Percentiles rank a stretch among this genome's conserved stretches.
phyloP scores from a whole-genome alignment of 92 coral and sea anemone species.

The Montipora capitata region DNA sequence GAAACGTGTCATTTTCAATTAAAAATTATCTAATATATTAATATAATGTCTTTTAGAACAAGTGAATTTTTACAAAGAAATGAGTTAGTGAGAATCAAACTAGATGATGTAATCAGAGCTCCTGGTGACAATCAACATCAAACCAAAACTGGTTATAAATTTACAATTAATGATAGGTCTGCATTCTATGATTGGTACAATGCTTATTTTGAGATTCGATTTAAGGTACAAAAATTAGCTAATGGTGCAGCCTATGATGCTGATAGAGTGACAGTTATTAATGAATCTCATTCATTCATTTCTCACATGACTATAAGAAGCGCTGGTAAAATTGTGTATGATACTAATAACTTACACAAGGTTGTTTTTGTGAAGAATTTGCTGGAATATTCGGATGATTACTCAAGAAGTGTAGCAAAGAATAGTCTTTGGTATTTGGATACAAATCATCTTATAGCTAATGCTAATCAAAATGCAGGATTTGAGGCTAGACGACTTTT shows the following conservation, averaged over 20 bases:
- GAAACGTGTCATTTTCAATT: too few species aligned
- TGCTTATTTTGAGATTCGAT: not conserved
- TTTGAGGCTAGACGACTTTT: too few species aligned
- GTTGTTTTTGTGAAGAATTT: too few species aligned
- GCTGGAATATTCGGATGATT: too few species aligned
- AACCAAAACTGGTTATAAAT: not conserved
- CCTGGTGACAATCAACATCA: constrained; percentile 11
- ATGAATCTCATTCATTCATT: not conserved
- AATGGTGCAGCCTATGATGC: not conserved
- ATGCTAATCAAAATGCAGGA: too few species aligned
- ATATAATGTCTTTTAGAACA: too few species aligned
- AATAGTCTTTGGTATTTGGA: not conserved
- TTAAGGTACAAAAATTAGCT: not conserved
- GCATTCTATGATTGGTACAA: not conserved
- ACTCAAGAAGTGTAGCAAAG: too few species aligned
- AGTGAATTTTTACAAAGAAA: too few species aligned
- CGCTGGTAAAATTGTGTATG: too few species aligned
- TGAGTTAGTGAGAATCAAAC: not conserved
- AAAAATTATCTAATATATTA: too few species aligned
- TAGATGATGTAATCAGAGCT: not conserved
- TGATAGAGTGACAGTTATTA: not conserved
- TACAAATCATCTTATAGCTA: not conserved
- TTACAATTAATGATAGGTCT: not conserved
- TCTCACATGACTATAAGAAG: too few species aligned
- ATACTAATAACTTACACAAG: too few species aligned